These are phyloP conservation scores for Ceyx melanurus DNA, from an alignment of 2,113 vertebrate species.

Conservation along the genomic window DNA sequence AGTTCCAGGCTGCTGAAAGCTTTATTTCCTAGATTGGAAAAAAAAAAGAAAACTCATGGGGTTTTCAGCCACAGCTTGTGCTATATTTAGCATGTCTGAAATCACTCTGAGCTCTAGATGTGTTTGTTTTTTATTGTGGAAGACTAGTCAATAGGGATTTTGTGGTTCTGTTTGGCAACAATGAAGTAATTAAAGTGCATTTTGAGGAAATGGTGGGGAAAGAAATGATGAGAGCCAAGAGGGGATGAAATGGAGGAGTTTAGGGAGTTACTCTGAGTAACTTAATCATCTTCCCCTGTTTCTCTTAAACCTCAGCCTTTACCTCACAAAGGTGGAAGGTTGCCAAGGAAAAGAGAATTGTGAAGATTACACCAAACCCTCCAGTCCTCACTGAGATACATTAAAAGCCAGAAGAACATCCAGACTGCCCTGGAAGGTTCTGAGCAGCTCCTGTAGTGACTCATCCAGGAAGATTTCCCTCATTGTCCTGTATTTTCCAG, in stretches of 20 bases:
- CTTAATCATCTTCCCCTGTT: slow-evolving; percentile 12
- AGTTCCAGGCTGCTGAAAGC: slow-evolving; percentile 60
- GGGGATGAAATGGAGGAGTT: slow-evolving; percentile 28
- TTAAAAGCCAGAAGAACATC: neutral
- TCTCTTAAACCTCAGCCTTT: neutral
- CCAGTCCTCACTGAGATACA: neutral
- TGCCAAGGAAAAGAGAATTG: slow-evolving; percentile 25
- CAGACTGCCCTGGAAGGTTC: slow-evolving; percentile 12
- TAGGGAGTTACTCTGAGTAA: neutral
- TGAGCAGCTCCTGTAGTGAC: slow-evolving; percentile 23
- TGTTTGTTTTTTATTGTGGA: slow-evolving; percentile 36
- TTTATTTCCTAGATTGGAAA: slow-evolving; percentile 64
- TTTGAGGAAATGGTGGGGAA: slow-evolving; percentile 35
- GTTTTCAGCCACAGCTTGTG: slow-evolving; percentile 52
- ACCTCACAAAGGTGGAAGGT: slow-evolving; percentile 37
- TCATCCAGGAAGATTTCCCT: slow-evolving; percentile 51
- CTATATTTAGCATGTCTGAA: slow-evolving; percentile 70
- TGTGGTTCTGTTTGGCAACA: slow-evolving; percentile 57
- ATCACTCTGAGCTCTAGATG: slow-evolving; percentile 30
- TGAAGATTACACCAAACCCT: neutral
- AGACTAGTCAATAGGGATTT: slow-evolving; percentile 8
- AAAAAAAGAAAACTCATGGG: neutral
- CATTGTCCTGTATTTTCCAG: slow-evolving; percentile 48
- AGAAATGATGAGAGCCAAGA: slow-evolving; percentile 3
- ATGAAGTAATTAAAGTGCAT: slow-evolving; percentile 12